Evolutionary conservation across 2,113 vertebrate genomes (phyloP), one percentile per base, ranked within the genome.

Genomic region (Paramisgurnus dabryanus): DNA sequence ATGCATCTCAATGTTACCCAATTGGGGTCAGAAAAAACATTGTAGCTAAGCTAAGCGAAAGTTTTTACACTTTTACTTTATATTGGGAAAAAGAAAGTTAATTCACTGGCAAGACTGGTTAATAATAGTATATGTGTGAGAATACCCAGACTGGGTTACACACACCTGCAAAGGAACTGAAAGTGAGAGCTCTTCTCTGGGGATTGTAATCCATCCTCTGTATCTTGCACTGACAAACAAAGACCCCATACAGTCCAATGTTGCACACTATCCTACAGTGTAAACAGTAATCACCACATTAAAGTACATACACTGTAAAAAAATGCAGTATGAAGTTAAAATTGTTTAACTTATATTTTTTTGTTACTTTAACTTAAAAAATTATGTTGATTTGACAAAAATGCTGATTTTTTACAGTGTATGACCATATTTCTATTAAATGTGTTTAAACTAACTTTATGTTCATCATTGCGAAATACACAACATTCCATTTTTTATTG

Each of bases 131-230:
- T 55, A 5, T 55, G 53, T 55, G 11, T 17, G 53, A 53, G 13
- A 27, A 50, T 34, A 34, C 1, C n/a, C 68, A 55, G 39, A 15
- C 49, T 15, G 69, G 40, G 69, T 55, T 55, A 71, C 69, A 71
- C 55, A 57, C 69, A 71, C 69, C 69, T 71, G 69, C 49, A 55
- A 11, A 71, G 69, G 18, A 71, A 71, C 7, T 71, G 47, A 71
- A 71, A 71, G 49, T 12, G 69, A 53, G 18, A 71, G 10, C 27
- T 55, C 67, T 15, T 49, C 34, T 13, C 41, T 45, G 4, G 22
- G 61, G 57, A 68, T 68, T 49, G 67, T 68, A 68, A 18, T 6
- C 1, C 18, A 22, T 27, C 27, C 18, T 68, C 6, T 22, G 22
- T 4, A 49, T 49, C 5, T 49, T 7, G 18, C n/a, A 22, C 41